Conservation (phyloP, 2,113 vertebrate species). For the Indicator indicator region DNA sequence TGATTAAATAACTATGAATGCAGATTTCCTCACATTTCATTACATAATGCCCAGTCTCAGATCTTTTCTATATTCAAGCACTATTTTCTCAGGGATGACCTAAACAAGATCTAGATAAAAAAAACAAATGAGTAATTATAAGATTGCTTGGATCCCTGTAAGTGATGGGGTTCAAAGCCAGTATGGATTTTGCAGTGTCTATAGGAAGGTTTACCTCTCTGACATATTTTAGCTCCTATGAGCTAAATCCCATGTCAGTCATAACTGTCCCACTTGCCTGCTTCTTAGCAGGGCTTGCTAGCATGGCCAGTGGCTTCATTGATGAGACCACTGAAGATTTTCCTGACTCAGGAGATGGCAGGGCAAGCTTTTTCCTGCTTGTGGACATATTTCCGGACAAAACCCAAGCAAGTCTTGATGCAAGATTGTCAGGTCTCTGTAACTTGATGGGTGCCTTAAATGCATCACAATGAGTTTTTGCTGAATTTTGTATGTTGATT, state of each 20-base stretch:
- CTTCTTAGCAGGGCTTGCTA: neutral
- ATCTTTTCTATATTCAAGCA: neutral
- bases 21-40: neutral
- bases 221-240: neutral
- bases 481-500: neutral
- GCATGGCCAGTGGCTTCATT: neutral
- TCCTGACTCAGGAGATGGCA: neutral
- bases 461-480: neutral
- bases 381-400: neutral
- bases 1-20: neutral
- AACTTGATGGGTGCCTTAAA: neutral
- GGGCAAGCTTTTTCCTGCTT: neutral
- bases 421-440: neutral
- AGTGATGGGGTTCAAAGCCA: neutral
- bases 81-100: neutral
- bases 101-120: neutral
- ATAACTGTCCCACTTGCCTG: neutral
- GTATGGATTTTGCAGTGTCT: neutral
- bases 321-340: fast-evolving
- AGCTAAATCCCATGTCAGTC: neutral
- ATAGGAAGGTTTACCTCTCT: neutral
- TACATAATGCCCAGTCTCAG: neutral
- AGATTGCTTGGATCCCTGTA: neutral
- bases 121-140: neutral
- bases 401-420: neutral